A percentile compares a stretch with the other conserved stretches of the same genome.
phyloP scores from a whole-genome alignment of 2,797 vertebrate genomes.

The Sebastes matsubarae region DNA sequence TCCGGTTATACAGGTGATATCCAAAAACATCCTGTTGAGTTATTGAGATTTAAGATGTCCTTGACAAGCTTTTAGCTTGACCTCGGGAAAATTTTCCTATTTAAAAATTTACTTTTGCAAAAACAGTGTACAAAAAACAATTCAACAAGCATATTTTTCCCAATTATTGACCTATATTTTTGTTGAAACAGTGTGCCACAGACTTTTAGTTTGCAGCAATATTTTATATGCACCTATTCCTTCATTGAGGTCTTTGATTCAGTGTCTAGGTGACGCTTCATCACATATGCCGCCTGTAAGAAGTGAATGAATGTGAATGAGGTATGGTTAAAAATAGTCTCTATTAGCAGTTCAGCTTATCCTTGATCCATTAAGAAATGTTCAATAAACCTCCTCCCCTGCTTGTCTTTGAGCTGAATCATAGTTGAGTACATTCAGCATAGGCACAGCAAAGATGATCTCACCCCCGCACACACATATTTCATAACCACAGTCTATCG shows the following conservation, averaged over 20 bases:
- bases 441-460: not conserved
- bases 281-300: not conserved
- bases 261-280: not conserved
- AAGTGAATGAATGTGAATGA: no score
- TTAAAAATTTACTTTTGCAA: not conserved
- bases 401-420: slow-evolving; percentile 16
- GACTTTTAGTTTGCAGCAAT: not conserved
- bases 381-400: not conserved
- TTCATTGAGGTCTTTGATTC: not conserved
- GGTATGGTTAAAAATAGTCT: not conserved
- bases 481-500: not conserved
- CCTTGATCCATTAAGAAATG: not conserved
- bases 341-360: not conserved
- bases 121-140: not conserved
- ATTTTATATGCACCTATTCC: not conserved
- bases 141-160: not conserved
- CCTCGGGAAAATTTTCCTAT: not conserved
- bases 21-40: not conserved
- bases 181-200: not conserved
- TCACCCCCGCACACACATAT: not conserved
- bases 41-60: not conserved
- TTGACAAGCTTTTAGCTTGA: not conserved
- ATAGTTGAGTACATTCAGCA: not conserved
- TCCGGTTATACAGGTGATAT: not conserved
- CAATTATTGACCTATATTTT: not conserved